Base-by-base conservation (phyloP, 1,140 invertebrate species). In the Aricia agestis region DNA sequence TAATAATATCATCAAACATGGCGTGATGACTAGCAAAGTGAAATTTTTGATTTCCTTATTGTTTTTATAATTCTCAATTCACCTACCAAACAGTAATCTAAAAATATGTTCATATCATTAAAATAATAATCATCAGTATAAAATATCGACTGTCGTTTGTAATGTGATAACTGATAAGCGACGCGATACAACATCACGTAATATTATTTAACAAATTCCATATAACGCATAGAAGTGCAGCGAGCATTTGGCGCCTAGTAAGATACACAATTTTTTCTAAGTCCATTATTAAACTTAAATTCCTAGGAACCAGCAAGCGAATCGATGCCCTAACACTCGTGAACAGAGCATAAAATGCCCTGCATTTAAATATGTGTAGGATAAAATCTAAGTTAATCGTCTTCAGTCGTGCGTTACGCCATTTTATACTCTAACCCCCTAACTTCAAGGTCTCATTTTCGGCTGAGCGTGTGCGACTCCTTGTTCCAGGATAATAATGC, bases 361-460 rank as follows among this genome's bases (percentile, higher is more conserved):
- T 13, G 70, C 68, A 58, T 61, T 67, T 32, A 19, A 7, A 58
- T 68, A 15, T 59, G 58, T 75, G 76, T 72, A 80, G 78, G 82
- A 85, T 82, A 82, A 86, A 87, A 88, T 89, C 81, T 83, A 81
- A 89, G 87, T 89, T 88, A 89, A 87, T 87, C 86, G 83, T 78
- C 85, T 83, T 66, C 45, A 66, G 57, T 41, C 66, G 25, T 57
- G 2, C 41, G n/a, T 59, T 70, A 57, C 13, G 74, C 32, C 66
- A 66, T 71, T 77, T 75, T 72, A 59, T 58, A 15, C 58, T 72
- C 52, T 74, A 52, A 0, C 0, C 13, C 13, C 1, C 66, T 32
- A 2, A n/a, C 1, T 45, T 73, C 79, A 83, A 63, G 74, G 78
- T 70, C 1, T 19, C 72, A 36, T 72, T 79, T 87, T 15, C 68